Conservation (phyloP, 2,113 vertebrate genomes). For the Prinia subflava region DNA sequence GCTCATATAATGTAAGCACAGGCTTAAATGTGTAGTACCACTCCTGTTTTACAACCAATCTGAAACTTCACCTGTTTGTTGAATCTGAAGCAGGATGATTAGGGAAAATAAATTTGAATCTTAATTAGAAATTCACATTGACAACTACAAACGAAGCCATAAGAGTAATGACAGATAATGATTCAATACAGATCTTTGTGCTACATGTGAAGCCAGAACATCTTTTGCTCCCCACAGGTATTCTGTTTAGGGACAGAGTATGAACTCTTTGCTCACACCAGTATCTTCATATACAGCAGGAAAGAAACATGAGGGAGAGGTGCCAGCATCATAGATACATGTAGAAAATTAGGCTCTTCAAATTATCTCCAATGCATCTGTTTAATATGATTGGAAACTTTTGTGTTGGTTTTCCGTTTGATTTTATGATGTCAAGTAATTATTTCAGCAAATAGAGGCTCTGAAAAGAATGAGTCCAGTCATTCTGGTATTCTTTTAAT, state of each 20-base stretch:
- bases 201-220: neutral
- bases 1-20: neutral
- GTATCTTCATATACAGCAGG: neutral
- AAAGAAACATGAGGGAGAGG: neutral
- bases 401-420: neutral
- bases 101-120: neutral
- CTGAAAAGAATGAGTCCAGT: neutral
- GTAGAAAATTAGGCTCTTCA: neutral
- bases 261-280: neutral
- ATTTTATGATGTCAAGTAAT: neutral
- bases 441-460: neutral
- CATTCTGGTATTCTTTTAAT: neutral
- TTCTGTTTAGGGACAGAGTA: neutral
- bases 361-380: neutral
- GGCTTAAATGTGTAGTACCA: neutral
- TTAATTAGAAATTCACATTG: neutral
- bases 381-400: neutral
- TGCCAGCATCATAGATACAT: neutral
- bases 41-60: neutral
- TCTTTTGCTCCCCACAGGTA: neutral
- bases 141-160: neutral
- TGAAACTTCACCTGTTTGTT: neutral
- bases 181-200: neutral
- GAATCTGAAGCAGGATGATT: neutral
- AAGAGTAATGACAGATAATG: neutral